These are phyloP conservation scores for Eustalomyia histrio DNA, from an alignment of 2,888 invertebrate genomes.

Conservation along the genomic window DNA sequence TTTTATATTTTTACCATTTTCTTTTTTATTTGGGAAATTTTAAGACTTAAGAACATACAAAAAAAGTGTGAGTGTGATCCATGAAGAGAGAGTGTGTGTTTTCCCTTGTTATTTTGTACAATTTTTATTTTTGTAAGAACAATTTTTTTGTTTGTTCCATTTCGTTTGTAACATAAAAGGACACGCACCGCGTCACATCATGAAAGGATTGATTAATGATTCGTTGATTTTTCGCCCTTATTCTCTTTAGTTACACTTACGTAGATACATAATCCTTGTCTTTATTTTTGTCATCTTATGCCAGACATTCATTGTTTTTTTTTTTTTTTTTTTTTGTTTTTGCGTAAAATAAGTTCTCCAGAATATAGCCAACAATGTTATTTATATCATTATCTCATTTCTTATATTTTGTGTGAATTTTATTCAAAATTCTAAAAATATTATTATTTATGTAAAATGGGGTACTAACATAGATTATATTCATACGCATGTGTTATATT, in stretches of 20 bases:
- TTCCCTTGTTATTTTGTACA: conserved; percentile 57
- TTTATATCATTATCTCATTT: conserved; percentile 31
- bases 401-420: conserved; percentile 13
- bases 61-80: conserved; percentile 31
- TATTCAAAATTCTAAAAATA: not conserved
- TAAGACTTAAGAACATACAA: conserved; percentile 38
- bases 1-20: conserved; percentile 61
- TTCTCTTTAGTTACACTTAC: conserved; percentile 77
- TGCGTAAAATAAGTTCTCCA: conserved; percentile 72
- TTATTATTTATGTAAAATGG: not conserved
- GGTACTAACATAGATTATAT: too few relatives aligned
- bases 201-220: conserved; percentile 79
- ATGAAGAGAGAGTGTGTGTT: conserved; percentile 14
- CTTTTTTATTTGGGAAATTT: conserved; percentile 43
- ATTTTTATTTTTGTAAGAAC: conserved; percentile 50
- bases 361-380: conserved; percentile 51
- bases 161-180: conserved; percentile 76
- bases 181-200: conserved; percentile 79
- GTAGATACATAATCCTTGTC: conserved; percentile 74
- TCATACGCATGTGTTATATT: too few relatives aligned
- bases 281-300: conserved; percentile 70
- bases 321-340: conserved; percentile 38
- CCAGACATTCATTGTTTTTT: conserved; percentile 58
- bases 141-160: conserved; percentile 61
- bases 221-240: conserved; percentile 78